Base-by-base conservation (phyloP, 2,888 invertebrate species). In the Bursaphelenchus okinawaensis region DNA sequence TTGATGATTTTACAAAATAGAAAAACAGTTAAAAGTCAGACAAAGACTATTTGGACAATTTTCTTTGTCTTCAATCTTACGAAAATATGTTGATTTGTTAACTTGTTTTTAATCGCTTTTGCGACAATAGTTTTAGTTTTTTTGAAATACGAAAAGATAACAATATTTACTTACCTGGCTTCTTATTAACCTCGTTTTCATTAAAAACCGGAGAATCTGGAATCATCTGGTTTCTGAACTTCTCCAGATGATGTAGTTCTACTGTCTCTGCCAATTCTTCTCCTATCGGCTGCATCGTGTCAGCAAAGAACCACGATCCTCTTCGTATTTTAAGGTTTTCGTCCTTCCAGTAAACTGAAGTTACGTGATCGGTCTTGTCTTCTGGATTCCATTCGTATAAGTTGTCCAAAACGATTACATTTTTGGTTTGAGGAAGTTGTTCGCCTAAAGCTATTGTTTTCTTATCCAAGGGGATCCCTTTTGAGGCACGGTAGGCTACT, bases 301-400 rank as follows among this genome's bases (percentile, higher is more conserved):
- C 86, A 70, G 88, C 88, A 20, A 70, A 69, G 81, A 88, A 89
- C 88, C 89, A 89, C 0, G 87, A 86, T 0, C 88, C 89, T 72
- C 89, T 83, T 76, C 86, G 85, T 61, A 89, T 87, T 56, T 85
- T 85, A 75, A 85, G 86, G 68, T 85, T 84, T 75, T 87, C 88
- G 55, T 87, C 88, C 87, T 80, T 80, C 80, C 80, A 80, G 55
- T 80, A 80, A 40, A 80, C 74, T 12, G 77, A 67, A 23, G 68
- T 70, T 19, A 78, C 70, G 54, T 68, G 64, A 23, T 66, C 40
- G 51, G 69, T 69, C 1, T 69, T 68, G 12, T 55, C 54, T n/a
- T 55, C 54, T 19, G 26, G 64, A 51, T 62, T 54, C 54, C 61
- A 60, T 22, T 70, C 70, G 62, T 77, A 81, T 40, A 79, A 69